Evolutionary conservation across 2,113 vertebrate genomes (phyloP).

Genomic region (Mustelus asterias): DNA sequence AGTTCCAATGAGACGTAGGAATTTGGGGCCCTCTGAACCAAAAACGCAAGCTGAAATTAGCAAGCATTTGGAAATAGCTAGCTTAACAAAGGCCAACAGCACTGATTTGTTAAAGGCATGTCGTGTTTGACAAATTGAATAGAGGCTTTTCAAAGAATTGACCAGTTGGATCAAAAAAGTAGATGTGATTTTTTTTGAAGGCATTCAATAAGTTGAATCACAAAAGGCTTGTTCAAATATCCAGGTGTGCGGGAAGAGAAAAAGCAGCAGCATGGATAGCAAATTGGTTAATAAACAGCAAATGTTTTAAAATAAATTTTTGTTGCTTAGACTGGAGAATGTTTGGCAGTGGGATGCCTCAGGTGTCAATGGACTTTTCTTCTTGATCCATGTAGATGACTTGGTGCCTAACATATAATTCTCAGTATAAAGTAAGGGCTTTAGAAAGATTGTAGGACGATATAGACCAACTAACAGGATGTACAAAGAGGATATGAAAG

Average conservation of each 20-base stretch:
- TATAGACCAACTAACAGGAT: not conserved
- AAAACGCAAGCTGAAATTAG: not conserved
- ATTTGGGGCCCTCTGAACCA: not conserved
- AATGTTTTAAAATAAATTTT: not conserved
- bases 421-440: not conserved
- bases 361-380: not conserved
- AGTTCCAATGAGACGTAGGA: not conserved
- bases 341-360: not conserved
- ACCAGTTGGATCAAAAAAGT: not conserved
- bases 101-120: not conserved
- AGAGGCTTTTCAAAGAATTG: not conserved
- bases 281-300: not conserved
- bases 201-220: not conserved
- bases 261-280: not conserved
- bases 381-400: not conserved
- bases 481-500: not conserved
- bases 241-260: not conserved
- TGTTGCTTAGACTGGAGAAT: not conserved
- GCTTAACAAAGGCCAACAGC: not conserved
- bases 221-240: not conserved
- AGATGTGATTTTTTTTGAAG: not conserved
- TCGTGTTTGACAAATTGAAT: not conserved
- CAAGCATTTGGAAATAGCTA: not conserved
- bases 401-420: not conserved
- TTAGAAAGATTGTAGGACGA: not conserved